Evolutionary conservation across 2,888 invertebrate species (phyloP).

Genomic region (Mythimna lalbum): DNA sequence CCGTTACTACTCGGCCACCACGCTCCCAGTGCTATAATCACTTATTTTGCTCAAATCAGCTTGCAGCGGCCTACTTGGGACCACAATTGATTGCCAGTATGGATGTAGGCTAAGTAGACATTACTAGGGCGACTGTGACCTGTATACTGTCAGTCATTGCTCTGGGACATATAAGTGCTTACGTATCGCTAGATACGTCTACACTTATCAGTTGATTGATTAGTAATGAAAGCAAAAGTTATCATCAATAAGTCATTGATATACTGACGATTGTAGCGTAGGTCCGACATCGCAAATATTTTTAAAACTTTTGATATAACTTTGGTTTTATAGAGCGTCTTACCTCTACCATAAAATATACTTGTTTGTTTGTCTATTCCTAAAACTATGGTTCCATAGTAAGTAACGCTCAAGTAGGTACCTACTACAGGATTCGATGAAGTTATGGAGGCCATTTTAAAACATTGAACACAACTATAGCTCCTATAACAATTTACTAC

Average conservation of each 20-base stretch:
- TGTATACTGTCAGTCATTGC: conserved; percentile 5
- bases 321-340: neutral
- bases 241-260: conserved; percentile 28
- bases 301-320: neutral
- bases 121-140: conserved; percentile 28
- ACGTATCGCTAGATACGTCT: neutral
- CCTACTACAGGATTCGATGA: neutral
- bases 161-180: conserved; percentile 1
- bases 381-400: neutral
- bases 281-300: too few species aligned
- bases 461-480: neutral
- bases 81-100: neutral
- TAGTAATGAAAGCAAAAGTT: conserved; percentile 37
- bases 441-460: neutral
- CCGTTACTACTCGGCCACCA: too few species aligned
- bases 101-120: conserved; percentile 4
- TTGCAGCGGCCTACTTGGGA: neutral
- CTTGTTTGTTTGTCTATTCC: neutral
- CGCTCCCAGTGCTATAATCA: too few species aligned
- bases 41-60: neutral
- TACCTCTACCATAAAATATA: neutral
- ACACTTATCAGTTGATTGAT: conserved; percentile 24
- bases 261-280: neutral
- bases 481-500: neutral
- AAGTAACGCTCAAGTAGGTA: neutral